Percentiles rank a stretch among this genome's conserved stretches.
Evolutionary conservation across 2,888 invertebrate genomes (phyloP).

Genomic region (Phanerotoma sp.): DNA sequence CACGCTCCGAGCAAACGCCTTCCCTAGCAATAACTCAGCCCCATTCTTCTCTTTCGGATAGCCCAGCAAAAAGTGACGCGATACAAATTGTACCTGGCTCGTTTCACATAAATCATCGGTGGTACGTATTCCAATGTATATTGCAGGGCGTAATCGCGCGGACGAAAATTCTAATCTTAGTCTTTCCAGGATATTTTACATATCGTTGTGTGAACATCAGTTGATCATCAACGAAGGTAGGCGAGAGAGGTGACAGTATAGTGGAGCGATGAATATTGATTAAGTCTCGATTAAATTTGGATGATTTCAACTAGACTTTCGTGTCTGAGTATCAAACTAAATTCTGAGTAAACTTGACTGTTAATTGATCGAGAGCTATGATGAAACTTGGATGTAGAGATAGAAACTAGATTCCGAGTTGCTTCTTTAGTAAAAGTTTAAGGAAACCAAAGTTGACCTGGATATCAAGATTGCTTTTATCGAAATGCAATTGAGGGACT

Average conservation of each 20-base stretch:
- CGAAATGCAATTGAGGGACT: no score
- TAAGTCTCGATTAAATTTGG: not conserved
- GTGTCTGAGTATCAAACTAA: not conserved
- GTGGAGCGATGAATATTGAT: not conserved
- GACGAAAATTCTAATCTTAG: not conserved
- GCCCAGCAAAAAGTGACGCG: constrained; percentile 49
- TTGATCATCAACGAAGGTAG: no score
- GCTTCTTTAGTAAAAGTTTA: not conserved
- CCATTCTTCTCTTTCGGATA: constrained; percentile 3
- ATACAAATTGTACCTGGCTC: constrained; percentile 51
- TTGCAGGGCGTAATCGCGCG: constrained; percentile 4
- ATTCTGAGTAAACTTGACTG: constrained; percentile 5
- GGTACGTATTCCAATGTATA: not conserved
- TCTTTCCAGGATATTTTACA: not conserved
- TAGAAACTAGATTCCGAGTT: not conserved
- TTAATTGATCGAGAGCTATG: constrained; percentile 5
- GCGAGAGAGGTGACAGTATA: no score
- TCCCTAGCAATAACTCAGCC: constrained; percentile 48
- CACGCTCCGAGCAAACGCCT: constrained; percentile 31
- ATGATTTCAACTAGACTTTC: not conserved
- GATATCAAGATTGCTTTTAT: no score
- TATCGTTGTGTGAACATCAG: not conserved
- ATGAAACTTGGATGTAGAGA: not conserved
- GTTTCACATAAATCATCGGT: constrained; percentile 51
- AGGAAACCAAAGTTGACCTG: not conserved